Conservation (phyloP, 2,888 invertebrate species). For the Ephialtes manifestator region DNA sequence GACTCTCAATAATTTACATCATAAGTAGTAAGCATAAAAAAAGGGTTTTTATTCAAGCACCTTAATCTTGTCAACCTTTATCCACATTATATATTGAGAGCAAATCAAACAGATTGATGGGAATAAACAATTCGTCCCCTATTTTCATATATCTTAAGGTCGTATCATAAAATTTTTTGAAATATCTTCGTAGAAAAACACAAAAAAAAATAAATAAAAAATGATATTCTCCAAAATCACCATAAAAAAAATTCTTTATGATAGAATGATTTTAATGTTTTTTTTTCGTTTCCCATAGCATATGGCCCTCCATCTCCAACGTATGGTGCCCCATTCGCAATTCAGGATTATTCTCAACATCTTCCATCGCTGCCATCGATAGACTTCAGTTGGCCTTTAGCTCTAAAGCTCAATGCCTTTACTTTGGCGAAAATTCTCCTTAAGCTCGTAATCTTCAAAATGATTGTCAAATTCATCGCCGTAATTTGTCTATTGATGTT, state of each 20-base stretch:
- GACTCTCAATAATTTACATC: too few species aligned
- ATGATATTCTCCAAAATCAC: not conserved
- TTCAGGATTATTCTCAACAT: conserved; percentile 86
- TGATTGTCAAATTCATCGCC: conserved; percentile 93
- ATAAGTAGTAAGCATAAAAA: too few species aligned
- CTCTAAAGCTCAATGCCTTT: conserved; percentile 90
- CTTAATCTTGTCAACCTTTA: too few species aligned
- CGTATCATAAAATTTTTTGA: too few species aligned
- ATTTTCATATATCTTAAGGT: too few species aligned
- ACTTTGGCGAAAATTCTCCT: conserved; percentile 92
- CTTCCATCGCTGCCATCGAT: conserved; percentile 82
- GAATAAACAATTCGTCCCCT: too few species aligned
- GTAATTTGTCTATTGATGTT: conserved; percentile 92
- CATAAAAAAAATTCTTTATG: not conserved
- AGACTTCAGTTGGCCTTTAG: conserved; percentile 88
- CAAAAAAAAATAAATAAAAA: too few species aligned
- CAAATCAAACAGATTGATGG: too few species aligned
- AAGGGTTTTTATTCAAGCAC: too few species aligned
- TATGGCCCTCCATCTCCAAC: conserved; percentile 86
- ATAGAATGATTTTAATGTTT: not conserved
- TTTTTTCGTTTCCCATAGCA: conserved; percentile 69
- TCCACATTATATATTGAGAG: too few species aligned
- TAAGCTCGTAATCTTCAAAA: conserved; percentile 93
- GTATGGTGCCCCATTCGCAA: conserved; percentile 88
- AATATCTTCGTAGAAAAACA: too few species aligned